Base-by-base conservation (phyloP, 2,888 invertebrate species). In the Machimus atricapillus region DNA sequence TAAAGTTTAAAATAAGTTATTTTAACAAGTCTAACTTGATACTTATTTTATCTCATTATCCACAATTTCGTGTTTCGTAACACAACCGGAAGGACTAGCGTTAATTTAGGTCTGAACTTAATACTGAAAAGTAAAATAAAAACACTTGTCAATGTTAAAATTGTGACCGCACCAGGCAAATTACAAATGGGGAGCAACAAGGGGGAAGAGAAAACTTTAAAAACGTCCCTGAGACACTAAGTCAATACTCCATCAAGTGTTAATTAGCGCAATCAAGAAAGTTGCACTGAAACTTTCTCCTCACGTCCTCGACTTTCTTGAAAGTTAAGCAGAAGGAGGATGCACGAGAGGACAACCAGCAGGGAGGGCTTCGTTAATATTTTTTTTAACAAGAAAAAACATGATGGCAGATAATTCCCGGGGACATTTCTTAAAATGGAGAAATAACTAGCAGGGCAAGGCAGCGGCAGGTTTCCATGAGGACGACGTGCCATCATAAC, bases 401-500 rank as follows among this genome's bases (percentile, higher is more conserved):
- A 78, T 43, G 43, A 78, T 78, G 43, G 78, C 27, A 56, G 81
- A 81, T 81, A 81, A 81, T 81, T 34, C 31, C 56, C 56, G 46
- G 81, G 31, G 81, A 81, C 56, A 81, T 27, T 81, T 81, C 23
- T 81, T 81, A 56, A 81, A 81, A 81, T 81, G 81, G 34, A 81
- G 37, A 46, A 81, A 81, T 81, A 81, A 81, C 81, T 81, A 81
- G 58, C 56, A 56, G 81, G 81, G 66, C 66, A n/a, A 56, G 56
- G n/a, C 81, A 81, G 23, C 23, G 81, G 31, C 40, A 81, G 81
- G 56, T n/a, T 56, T 56, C 56, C 23, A 34, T 34, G 56, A 56
- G 46, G 78, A 76, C 85, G 79, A 86, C 78, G 81, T 86, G 87
- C 86, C 87, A 87, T 37, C 76, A 86, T 87, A 87, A 87, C 79